Base-by-base conservation (phyloP, 2,888 invertebrate genomes). In the Dione juno region DNA sequence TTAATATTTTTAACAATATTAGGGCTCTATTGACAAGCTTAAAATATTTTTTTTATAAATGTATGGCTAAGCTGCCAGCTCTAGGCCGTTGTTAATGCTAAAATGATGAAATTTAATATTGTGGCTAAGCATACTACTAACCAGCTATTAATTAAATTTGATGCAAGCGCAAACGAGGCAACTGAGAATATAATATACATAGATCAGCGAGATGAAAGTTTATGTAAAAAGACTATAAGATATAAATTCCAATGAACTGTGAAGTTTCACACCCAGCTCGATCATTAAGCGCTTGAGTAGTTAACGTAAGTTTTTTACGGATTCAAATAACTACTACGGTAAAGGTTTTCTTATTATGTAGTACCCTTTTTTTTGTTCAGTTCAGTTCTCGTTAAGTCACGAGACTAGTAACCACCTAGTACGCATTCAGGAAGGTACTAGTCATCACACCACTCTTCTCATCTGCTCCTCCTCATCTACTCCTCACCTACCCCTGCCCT, bases 131-230 rank as follows among this genome's bases (percentile, higher is more conserved):
- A 50, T 19, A 35, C 50, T 45, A 64, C 48, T 64, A 64, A 64
- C 64, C 64, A 40, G 64, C 71, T 71, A 67, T 71, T 71, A 67
- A 71, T 71, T 71, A 71, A 71, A 71, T 71, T 58, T 65, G 67
- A 67, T 57, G 67, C 57, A 57, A 71, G 71, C 67, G 67, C 52
- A 71, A 66, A 71, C 67, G 66, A 53, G 71, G 67, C 63, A 63
- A 58, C 41, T 19, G 67, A 65, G 71, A 64, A 40, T 67, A 58
- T 64, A 71, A 71, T 71, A 64, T n/a, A n/a, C n/a, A n/a, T 50
- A 65, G 64, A 64, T 50, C 14, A 64, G 52, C 13, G 9, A 52
- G 50, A 50, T 52, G 50, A 37, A 50, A 50, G 50, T 52, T 8
- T 40, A 21, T 37, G 19, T 52, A 40, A 43, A 61, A 16, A 54